Evolutionary conservation across 2,888 invertebrate genomes (phyloP).

Genomic region (Folsomia candida): DNA sequence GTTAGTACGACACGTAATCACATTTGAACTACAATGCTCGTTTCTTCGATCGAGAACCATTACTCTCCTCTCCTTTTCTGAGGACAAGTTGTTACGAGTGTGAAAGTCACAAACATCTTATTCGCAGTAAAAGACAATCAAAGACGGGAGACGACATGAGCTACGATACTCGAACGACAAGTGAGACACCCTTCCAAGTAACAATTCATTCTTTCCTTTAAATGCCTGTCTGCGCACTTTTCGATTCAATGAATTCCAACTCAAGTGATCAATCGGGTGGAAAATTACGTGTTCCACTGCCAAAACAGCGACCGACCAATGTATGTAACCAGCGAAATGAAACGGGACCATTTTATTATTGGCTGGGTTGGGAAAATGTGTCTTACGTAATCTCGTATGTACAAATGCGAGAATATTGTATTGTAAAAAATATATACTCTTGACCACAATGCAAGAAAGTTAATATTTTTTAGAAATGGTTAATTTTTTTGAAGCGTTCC

Average conservation of each 20-base stretch:
- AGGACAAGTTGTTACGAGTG: too few relatives aligned
- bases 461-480: too few relatives aligned
- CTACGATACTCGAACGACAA: too few relatives aligned
- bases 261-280: neutral
- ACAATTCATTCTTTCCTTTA: neutral
- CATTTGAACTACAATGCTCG: neutral
- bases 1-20: too few relatives aligned
- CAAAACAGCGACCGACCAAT: neutral
- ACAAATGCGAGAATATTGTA: neutral
- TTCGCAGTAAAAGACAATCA: neutral
- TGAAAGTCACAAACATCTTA: neutral
- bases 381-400: too few relatives aligned
- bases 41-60: neutral
- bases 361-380: neutral
- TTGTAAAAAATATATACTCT: neutral
- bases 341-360: neutral
- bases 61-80: neutral
- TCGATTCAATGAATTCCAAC: neutral
- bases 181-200: neutral
- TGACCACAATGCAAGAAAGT: too few relatives aligned
- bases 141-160: too few relatives aligned
- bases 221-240: neutral
- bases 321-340: neutral
- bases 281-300: constrained; percentile 3
- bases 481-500: neutral